Base-by-base conservation (phyloP, 2,888 invertebrate genomes). In the Dynastes maya region DNA sequence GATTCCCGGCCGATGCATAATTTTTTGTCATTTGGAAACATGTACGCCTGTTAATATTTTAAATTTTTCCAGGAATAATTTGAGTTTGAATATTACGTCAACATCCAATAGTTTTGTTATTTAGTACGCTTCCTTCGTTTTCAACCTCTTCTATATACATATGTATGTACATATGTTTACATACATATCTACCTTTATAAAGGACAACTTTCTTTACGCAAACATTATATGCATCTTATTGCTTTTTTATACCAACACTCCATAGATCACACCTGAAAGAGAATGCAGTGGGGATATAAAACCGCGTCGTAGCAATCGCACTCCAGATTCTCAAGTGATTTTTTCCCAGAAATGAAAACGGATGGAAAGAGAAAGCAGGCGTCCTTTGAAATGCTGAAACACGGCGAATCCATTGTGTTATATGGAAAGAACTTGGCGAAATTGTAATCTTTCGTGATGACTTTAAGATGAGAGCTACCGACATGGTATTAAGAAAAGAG, bases 1-100 rank as follows among this genome's bases (percentile, higher is more conserved):
- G 90, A 90, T 90, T 90, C 90, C 90, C 89, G 90, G 89, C 89
- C 89, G 89, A 88, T 88, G 87, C 88, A 88, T 11, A 16, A 2
- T 55, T 55, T 68, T 80, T 82, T 81, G 5, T 58, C 16, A 5
- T 53, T 53, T 51, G 2, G n/a, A 9, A 51, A 22, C 22, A 51
- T 5, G 0, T 51, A 13, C 51, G 11, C 2, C n/a, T 16, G 16
- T 4, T n/a, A 53, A 16, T 53, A n/a, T 1, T 16, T 53, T 53
- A 16, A n/a, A 16, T 2, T 16, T n/a, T 16, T 53, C 6, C 4
- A 53, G 4, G 3, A 37, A 37, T 37, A 37, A 37, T 37, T 37
- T 3, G 0, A n/a, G 4, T 53, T n/a, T 53, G 53, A 16, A 16
- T 16, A 13, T 51, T 13, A 51, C n/a, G 13, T 13, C 51, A 9